These are phyloP conservation scores for Luffia ferchaultella DNA, from an alignment of 2,888 invertebrate genomes.

Conservation along the genomic window DNA sequence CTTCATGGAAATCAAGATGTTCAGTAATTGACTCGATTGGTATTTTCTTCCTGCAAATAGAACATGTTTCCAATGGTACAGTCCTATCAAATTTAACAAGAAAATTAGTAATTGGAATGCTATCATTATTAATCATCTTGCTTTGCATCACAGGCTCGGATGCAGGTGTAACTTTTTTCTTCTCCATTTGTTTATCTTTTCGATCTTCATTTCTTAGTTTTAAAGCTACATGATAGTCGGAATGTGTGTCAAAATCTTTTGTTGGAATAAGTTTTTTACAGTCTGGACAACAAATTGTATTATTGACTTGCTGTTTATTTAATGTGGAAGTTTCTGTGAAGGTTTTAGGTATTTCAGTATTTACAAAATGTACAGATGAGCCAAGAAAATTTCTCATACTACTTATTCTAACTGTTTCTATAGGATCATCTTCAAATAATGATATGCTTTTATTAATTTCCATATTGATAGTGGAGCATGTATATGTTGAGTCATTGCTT, in stretches of 20 bases:
- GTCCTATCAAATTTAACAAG: constrained; percentile 47
- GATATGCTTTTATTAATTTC: constrained; percentile 57
- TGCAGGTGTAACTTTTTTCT: constrained; percentile 19
- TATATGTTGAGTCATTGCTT: constrained; percentile 46
- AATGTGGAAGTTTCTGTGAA: too few relatives aligned
- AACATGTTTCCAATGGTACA: constrained; percentile 62
- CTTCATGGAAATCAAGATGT: constrained; percentile 88
- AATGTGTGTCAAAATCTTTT: constrained; percentile 71
- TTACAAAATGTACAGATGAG: constrained; percentile 17
- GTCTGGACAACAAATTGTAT: constrained; percentile 62
- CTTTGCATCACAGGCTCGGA: constrained; percentile 10
- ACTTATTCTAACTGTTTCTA: constrained; percentile 31
- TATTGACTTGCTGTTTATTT: constrained; percentile 10
- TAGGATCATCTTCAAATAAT: constrained; percentile 46
- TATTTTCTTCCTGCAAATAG: constrained; percentile 73
- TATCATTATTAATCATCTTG: constrained; percentile 10
- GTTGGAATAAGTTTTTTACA: constrained; percentile 69
- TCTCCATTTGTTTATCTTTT: constrained; percentile 28
- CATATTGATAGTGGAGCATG: constrained; percentile 49
- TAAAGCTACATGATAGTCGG: constrained; percentile 78
- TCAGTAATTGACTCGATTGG: constrained; percentile 69
- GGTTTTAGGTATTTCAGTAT: constrained; percentile 14
- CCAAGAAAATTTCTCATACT: constrained; percentile 36
- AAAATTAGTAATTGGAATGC: constrained; percentile 44
- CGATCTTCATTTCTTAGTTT: constrained; percentile 69